Conservation (phyloP, 2,113 vertebrate genomes). For the Mustela nigripes region DNA sequence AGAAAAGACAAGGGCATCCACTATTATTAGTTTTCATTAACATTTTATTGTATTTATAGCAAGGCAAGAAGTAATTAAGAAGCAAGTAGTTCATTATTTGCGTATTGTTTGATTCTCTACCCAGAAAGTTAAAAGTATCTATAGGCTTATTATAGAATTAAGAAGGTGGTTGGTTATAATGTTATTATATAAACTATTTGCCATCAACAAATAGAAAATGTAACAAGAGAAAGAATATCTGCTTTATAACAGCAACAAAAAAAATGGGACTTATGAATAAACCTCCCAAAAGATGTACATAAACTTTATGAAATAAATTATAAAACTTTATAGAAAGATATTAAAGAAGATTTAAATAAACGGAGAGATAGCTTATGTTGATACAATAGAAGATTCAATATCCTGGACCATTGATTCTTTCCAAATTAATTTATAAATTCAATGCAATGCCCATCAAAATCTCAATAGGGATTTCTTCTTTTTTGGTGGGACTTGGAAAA, state of each 20-base stretch:
- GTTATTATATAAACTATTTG: not conserved
- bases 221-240: not conserved
- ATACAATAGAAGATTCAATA: not conserved
- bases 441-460: not conserved
- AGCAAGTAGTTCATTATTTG: not conserved
- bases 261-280: slow-evolving; percentile 5
- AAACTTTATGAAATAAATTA: not conserved
- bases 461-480: not conserved
- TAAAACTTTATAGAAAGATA: not conserved
- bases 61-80: slow-evolving; percentile 9
- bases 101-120: not conserved
- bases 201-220: slow-evolving; percentile 4
- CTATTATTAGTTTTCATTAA: not conserved
- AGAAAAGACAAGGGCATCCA: not conserved
- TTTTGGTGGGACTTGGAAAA: not conserved
- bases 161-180: not conserved
- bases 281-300: not conserved
- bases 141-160: not conserved
- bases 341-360: not conserved
- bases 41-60: not conserved
- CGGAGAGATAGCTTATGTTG: not conserved
- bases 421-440: not conserved
- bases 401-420: not conserved
- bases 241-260: not conserved
- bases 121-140: slow-evolving; percentile 22